Evolutionary conservation across 2,113 vertebrate genomes (phyloP), one percentile per base, ranked within the genome.

Genomic region (Chamaetylas fuelleborni): DNA sequence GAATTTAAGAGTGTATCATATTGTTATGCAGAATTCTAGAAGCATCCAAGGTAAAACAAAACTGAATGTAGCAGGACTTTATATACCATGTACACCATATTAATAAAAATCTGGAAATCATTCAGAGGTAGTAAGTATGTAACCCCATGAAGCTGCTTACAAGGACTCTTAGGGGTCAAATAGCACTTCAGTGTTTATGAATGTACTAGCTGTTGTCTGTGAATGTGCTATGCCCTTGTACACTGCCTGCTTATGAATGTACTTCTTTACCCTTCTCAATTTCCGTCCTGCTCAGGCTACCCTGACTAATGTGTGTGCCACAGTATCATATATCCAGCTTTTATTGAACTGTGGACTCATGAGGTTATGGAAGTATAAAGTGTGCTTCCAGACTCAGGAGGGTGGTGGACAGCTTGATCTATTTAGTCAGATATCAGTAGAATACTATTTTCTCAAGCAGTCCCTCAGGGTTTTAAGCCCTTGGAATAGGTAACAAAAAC

Each of bases 51-150:
- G 51, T 88, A 82, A 95, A 80, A 28, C 10, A 86, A 93, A 83
- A 60, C 20, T 42, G 33, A 81, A 40, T 58, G 40, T 86, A 74
- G 4, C 34, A 74, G 13, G 17, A 38, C 7, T 86, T 70, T 73
- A 19, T 24, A 11, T 50, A 22, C 9, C 2, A 3, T 54, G 50
- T 65, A 65, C 14, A 33, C 4, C 33, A 50, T 19, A 19, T 77
- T 80, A 25, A 81, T 54, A 58, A 77, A 86, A 90, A 86, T 88
- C 91, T 94, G 88, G 80, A 93, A 94, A n/a, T 64, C 56, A 51
- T 40, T 90, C 47, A 40, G 43, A 36, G 14, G 24, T 13, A 69
- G 54, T 26, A 54, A 48, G 18, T 34, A 26, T 8, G 40, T n/a
- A 92, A 84, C 69, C 43, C 56, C 10, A 4, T 78, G 67, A 77